Conservation (phyloP, 2,797 vertebrate species). For the Chrysocyon brachyurus region DNA sequence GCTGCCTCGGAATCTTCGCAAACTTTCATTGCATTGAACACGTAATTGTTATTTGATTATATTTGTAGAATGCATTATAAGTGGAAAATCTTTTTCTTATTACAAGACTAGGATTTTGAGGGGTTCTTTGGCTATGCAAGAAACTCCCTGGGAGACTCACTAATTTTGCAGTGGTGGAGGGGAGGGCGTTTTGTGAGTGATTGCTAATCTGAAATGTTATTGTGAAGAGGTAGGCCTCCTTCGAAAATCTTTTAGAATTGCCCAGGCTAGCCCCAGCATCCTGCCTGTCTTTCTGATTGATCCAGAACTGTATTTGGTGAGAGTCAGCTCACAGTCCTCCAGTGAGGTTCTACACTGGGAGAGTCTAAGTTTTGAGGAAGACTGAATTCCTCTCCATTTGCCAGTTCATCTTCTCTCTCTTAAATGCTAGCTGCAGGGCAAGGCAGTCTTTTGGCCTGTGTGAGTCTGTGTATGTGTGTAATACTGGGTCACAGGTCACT, state of each 20-base stretch:
- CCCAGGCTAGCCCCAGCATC: not conserved
- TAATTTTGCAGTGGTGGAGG: not conserved
- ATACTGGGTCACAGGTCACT: not conserved
- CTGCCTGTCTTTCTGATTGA: not conserved
- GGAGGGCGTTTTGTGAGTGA: not conserved
- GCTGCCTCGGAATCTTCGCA: not conserved
- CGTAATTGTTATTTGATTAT: not conserved
- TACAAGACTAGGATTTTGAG: not conserved
- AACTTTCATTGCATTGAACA: constrained; percentile 9
- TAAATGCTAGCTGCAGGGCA: not conserved
- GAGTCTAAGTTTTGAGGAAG: not conserved
- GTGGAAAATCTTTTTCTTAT: not conserved
- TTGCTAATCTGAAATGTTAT: constrained; percentile 5
- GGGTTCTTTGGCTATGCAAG: not conserved
- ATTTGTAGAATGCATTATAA: constrained; percentile 15
- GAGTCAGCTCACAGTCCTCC: not conserved
- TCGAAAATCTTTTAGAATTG: constrained; percentile 27
- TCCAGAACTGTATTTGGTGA: not conserved
- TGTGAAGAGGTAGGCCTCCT: not conserved
- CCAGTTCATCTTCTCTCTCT: not conserved
- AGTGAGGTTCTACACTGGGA: not conserved
- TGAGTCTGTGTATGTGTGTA: not conserved
- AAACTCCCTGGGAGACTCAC: not conserved
- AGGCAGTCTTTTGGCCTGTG: not conserved
- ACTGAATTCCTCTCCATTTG: not conserved